Conservation (phyloP, 2,797 vertebrate species). For the Gymnopithys bicolor region DNA sequence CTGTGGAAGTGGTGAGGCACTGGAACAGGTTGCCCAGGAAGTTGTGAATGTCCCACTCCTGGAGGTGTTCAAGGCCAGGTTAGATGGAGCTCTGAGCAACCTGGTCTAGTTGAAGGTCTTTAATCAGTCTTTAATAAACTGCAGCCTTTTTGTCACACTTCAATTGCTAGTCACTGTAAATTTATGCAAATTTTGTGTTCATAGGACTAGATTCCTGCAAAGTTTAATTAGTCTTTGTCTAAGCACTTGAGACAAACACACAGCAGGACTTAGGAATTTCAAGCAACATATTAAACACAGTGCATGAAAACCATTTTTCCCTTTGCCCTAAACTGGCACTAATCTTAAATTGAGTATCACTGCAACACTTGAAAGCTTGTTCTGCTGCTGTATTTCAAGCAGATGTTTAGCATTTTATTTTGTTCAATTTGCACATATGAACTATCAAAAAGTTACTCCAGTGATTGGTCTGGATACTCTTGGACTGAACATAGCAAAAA, state of each 20-base stretch:
- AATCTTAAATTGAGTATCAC: background rate
- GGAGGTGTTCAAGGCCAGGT: background rate
- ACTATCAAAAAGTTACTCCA: background rate
- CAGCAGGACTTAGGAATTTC: background rate
- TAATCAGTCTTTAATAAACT: background rate
- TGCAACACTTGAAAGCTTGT: background rate
- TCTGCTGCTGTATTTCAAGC: background rate
- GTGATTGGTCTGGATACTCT: background rate
- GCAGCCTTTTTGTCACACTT: background rate
- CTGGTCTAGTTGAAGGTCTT: background rate
- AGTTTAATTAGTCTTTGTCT: background rate
- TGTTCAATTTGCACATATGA: background rate
- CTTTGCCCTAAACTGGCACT: background rate
- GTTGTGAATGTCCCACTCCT: background rate
- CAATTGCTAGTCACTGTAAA: background rate
- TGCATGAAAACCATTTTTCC: background rate
- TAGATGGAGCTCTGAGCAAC: background rate
- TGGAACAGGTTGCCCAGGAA: background rate
- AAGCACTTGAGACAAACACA: background rate
- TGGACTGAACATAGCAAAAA: background rate
- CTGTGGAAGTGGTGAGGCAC: background rate
- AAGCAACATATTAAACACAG: background rate
- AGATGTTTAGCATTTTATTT: background rate
- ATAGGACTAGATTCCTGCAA: background rate
- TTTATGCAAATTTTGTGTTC: background rate